Percentiles rank a stretch among this genome's conserved stretches.
Evolutionary conservation across 2,797 vertebrate genomes (phyloP).

Genomic region (Diplodus puntazzo): DNA sequence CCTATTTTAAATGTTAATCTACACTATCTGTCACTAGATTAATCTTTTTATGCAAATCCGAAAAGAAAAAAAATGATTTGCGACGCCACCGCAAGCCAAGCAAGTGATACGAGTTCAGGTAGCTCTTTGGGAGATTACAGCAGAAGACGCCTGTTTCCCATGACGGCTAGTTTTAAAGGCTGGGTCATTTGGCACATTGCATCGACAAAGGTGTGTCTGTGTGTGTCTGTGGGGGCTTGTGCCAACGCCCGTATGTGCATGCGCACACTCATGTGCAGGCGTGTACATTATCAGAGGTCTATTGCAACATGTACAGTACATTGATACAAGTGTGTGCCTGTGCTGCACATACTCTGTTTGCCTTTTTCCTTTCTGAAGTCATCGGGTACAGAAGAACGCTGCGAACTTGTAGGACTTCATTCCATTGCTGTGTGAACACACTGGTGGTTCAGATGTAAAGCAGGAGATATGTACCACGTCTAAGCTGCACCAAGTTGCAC

Average conservation of each 20-base stretch:
- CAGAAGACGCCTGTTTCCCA: background rate
- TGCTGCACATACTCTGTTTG: background rate
- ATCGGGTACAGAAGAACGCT: background rate
- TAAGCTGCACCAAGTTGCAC: too few relatives aligned
- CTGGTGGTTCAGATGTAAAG: slow-evolving; percentile 4
- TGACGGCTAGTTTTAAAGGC: slow-evolving; percentile 65
- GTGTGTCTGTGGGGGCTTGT: slow-evolving; percentile 17
- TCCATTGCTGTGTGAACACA: slow-evolving; percentile 7
- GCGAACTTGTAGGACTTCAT: slow-evolving; percentile 32
- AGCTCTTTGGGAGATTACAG: background rate
- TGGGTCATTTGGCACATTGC: slow-evolving; percentile 21
- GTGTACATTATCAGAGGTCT: background rate
- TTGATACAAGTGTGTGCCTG: background rate
- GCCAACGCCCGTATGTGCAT: background rate
- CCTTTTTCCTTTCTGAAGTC: background rate
- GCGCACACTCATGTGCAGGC: background rate
- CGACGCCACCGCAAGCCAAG: background rate
- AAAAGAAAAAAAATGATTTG: background rate
- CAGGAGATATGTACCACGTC: background rate
- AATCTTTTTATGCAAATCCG: background rate
- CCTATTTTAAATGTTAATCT: background rate
- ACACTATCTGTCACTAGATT: background rate
- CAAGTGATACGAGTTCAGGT: background rate
- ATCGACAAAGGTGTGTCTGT: slow-evolving; percentile 48
- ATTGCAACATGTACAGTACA: background rate